Evolutionary conservation across 2,888 invertebrate species (phyloP), one percentile per base, ranked within the genome.

Genomic region (Salpingus planirostris): DNA sequence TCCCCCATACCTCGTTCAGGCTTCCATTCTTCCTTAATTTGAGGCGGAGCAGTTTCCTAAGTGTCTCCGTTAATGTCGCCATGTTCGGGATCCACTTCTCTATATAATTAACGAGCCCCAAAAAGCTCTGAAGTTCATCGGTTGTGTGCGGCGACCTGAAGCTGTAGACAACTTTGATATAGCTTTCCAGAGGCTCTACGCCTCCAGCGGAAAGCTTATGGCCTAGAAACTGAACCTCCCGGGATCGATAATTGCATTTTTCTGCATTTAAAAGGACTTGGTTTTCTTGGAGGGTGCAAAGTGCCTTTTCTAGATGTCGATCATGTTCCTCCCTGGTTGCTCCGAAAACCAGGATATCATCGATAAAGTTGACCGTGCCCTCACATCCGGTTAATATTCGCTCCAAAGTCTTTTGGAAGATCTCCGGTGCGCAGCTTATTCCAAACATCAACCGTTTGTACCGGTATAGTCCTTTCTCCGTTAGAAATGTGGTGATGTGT

Each of bases 1-100:
- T 29, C 13, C n/a, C 47, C 74, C 3, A 64, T 65, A 23, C 66
- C 72, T 5, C 74, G 74, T 30, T 38, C 13, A 18, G 13, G 2
- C 27, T 27, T 21, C 33, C n/a, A n/a, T n/a, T n/a, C n/a, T n/a
- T n/a, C n/a, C n/a, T n/a, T n/a, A n/a, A n/a, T n/a, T n/a, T n/a
- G n/a, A n/a, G n/a, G n/a, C n/a, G n/a, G n/a, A n/a, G n/a, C n/a
- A n/a, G 13, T 34, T 11, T 21, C 30, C 22, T 18, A 38, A 3
- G 3, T 13, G n/a, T 8, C 15, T 21, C 12, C 32, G 34, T 3
- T 29, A 24, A 10, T 33, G n/a, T 15, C 11, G 42, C 21, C 2
- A 39, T 18, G 23, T 37, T 40, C 7, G 40, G 42, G 3, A 40
- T 13, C 27, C 40, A 37, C 30, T 36, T 33, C 6, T 24, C 23